Evolutionary conservation across 2,113 vertebrate genomes (phyloP).

Genomic region (Sinosuthora webbiana): DNA sequence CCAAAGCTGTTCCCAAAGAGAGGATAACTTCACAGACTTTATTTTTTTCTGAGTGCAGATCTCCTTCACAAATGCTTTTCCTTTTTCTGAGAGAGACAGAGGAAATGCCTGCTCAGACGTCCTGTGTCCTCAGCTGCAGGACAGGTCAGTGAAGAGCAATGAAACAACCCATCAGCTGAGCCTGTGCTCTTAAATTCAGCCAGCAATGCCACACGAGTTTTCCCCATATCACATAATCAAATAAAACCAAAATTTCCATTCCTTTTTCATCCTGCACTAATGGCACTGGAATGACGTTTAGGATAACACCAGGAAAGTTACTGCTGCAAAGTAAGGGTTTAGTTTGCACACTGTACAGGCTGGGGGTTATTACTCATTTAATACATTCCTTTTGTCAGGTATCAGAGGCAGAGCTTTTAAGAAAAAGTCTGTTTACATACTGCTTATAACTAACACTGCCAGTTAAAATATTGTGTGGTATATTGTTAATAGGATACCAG

Average conservation of each 20-base stretch:
- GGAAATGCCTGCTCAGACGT: neutral
- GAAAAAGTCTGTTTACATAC: neutral
- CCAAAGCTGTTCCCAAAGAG: neutral
- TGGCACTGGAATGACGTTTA: neutral
- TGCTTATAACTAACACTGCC: neutral
- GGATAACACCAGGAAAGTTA: neutral
- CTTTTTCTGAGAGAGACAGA: neutral
- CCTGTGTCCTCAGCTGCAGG: neutral
- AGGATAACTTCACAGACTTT: rapidly evolving
- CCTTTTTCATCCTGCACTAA: neutral
- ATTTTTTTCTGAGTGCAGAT: neutral
- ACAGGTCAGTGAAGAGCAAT: neutral
- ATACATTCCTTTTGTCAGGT: neutral
- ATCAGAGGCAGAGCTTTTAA: neutral
- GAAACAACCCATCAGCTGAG: neutral
- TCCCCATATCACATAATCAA: neutral
- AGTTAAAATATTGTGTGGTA: neutral
- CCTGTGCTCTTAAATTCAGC: neutral
- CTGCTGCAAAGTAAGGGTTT: neutral
- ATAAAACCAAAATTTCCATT: constrained; percentile 1
- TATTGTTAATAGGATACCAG: neutral
- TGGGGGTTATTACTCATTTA: neutral
- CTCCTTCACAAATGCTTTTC: neutral
- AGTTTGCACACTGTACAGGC: neutral
- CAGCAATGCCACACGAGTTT: neutral